Percentiles rank a stretch among this genome's conserved stretches.
Conservation (phyloP, 2,113 vertebrate species). For the Grus americana region DNA sequence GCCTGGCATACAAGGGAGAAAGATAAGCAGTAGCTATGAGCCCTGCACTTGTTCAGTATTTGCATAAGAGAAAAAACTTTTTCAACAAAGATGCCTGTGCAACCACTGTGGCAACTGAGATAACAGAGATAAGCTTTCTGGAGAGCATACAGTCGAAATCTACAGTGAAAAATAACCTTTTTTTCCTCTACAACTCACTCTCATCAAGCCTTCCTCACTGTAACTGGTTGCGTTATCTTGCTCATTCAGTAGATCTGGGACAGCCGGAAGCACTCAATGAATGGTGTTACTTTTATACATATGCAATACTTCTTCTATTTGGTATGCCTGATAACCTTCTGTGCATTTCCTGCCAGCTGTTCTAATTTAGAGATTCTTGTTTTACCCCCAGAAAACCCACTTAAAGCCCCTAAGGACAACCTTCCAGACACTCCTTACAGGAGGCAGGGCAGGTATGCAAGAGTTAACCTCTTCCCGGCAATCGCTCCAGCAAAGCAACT, state of each 20-base stretch:
- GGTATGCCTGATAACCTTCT: neutral
- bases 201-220: neutral
- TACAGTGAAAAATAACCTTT: neutral
- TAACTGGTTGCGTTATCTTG: neutral
- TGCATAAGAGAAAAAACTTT: neutral
- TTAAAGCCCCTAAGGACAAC: neutral
- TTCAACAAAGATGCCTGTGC: neutral
- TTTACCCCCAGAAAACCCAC: neutral
- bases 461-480: neutral
- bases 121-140: neutral
- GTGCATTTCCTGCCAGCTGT: neutral
- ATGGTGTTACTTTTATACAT: neutral
- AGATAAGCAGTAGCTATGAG: neutral
- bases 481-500: neutral
- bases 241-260: neutral
- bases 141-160: neutral
- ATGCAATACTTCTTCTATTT: neutral
- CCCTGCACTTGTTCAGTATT: neutral
- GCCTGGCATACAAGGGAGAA: neutral
- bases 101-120: neutral
- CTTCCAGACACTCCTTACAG: neutral
- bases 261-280: neutral
- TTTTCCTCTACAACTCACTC: neutral
- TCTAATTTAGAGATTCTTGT: neutral
- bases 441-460: neutral